phyloP scores from a whole-genome alignment of 2,888 invertebrate species.

The Hydraecia micacea region DNA sequence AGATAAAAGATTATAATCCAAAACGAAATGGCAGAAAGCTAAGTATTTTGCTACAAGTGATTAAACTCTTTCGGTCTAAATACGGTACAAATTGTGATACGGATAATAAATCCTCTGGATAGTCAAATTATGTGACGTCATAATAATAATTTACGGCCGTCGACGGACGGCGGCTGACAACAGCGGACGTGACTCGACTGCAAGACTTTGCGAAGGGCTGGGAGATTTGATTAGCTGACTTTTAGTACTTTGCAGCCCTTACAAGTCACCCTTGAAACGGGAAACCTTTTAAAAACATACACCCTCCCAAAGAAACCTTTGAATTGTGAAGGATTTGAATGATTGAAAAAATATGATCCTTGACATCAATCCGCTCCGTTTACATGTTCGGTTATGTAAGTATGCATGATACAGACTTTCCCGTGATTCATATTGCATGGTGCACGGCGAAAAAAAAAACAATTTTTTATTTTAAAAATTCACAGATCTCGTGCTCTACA shows the following conservation, averaged over 20 bases:
- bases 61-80: constrained; percentile 52
- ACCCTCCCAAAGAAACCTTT: constrained; percentile 28
- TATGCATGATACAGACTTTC: constrained; percentile 6
- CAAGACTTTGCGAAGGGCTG: constrained; percentile 50
- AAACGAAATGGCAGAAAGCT: constrained; percentile 12
- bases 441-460: not conserved
- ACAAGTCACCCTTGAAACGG: constrained; percentile 57
- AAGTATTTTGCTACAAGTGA: constrained; percentile 22
- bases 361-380: constrained; percentile 23
- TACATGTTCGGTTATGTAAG: constrained; percentile 1
- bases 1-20: constrained; percentile 16
- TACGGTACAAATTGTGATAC: constrained; percentile 47
- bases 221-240: constrained; percentile 65
- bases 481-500: too few relatives aligned
- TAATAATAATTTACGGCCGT: constrained; percentile 65
- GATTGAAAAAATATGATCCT: constrained; percentile 36
- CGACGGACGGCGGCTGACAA: constrained; percentile 57
- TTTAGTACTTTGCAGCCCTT: constrained; percentile 51
- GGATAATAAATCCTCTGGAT: constrained; percentile 61
- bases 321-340: constrained; percentile 30
- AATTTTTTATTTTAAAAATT: not conserved
- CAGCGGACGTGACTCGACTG: constrained; percentile 66
- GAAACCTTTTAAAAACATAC: constrained; percentile 53
- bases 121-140: constrained; percentile 66
- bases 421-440: not conserved